phyloP scores from a whole-genome alignment of 2,113 vertebrate species.

The Oryzias celebensis region DNA sequence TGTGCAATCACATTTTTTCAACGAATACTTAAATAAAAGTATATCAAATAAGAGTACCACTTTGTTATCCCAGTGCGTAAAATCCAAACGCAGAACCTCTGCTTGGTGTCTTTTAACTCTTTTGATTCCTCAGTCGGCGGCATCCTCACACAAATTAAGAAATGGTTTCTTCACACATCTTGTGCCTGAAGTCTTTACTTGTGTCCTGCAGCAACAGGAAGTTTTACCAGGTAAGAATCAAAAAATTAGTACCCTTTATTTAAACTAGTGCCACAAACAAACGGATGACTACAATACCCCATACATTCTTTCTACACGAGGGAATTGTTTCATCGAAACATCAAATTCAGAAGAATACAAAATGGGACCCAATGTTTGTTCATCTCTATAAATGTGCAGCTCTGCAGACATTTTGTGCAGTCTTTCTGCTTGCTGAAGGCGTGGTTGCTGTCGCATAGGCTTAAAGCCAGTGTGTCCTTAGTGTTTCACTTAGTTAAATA shows the following conservation, averaged over 20 bases:
- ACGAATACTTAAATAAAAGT: background rate
- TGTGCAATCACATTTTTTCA: constrained; percentile 65
- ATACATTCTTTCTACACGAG: no score
- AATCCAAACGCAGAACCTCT: no score
- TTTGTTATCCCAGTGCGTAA: no score
- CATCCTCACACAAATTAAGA: constrained; percentile 67
- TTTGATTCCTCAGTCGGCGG: constrained; percentile 36
- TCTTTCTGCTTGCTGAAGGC: constrained; percentile 1
- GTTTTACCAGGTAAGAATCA: background rate
- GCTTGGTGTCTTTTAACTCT: background rate
- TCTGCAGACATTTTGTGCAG: background rate
- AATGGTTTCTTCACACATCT: constrained; percentile 60
- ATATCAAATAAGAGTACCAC: no score
- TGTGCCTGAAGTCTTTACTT: constrained; percentile 43
- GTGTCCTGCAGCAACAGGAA: background rate
- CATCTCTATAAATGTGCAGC: no score
- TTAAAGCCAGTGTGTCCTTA: constrained; percentile 28
- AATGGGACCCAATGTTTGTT: no score
- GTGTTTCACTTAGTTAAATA: constrained; percentile 63
- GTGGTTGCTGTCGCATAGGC: constrained; percentile 4
- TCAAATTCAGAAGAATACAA: no score
- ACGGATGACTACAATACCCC: no score
- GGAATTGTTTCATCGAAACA: no score
- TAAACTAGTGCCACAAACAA: no score
- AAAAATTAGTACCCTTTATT: background rate